phyloP scores from a whole-genome alignment of 2,113 vertebrate genomes.

The Pomatorhinus ruficollis region DNA sequence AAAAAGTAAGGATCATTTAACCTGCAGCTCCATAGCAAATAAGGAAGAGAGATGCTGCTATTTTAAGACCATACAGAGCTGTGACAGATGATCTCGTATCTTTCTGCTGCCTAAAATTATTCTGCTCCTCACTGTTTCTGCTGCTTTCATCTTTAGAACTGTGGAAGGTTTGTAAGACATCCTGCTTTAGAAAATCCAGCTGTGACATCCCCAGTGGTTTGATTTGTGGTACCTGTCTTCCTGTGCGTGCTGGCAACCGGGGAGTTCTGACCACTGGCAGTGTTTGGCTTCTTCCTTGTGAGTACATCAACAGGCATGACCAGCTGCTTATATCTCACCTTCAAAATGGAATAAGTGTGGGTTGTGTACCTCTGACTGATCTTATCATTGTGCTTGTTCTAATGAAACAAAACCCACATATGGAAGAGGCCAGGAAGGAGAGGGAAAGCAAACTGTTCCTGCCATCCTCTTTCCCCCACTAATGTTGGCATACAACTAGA shows the following conservation, averaged over 20 bases:
- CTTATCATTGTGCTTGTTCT: slow-evolving; percentile 22
- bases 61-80: background rate
- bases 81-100: background rate
- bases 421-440: slow-evolving; percentile 26
- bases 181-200: background rate
- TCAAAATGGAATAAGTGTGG: slow-evolving; percentile 65
- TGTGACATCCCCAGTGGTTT: background rate
- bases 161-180: background rate
- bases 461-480: background rate
- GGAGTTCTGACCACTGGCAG: background rate
- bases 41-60: background rate
- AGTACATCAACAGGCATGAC: background rate
- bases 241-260: background rate
- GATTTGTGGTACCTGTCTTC: background rate
- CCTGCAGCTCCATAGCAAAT: background rate
- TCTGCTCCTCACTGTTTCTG: background rate
- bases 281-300: background rate
- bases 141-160: background rate
- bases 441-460: background rate
- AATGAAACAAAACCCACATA: slow-evolving; percentile 9
- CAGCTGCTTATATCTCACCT: background rate
- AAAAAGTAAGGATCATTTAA: background rate
- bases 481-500: background rate
- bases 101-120: background rate
- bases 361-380: slow-evolving; percentile 55